Percentiles rank a stretch among this genome's conserved stretches.
phyloP scores from a whole-genome alignment of 2,113 vertebrate genomes.

The Papio anubis region DNA sequence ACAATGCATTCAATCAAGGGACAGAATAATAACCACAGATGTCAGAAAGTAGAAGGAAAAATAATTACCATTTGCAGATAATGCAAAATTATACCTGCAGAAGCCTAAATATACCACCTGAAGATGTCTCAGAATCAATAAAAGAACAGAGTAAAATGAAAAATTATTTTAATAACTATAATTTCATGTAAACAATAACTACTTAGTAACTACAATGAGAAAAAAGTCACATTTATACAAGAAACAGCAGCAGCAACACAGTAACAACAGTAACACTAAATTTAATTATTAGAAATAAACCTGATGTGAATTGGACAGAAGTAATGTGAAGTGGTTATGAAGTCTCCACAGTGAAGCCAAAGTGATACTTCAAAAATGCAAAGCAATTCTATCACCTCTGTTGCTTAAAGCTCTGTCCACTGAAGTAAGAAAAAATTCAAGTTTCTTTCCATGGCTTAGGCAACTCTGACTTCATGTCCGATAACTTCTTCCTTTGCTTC shows the following conservation, averaged over 20 bases:
- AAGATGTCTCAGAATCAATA: background rate
- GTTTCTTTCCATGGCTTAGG: background rate
- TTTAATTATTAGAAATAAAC: background rate
- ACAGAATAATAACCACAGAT: background rate
- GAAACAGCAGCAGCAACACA: background rate
- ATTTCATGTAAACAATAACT: background rate
- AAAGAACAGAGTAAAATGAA: background rate
- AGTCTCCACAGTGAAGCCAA: background rate
- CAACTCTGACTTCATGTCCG: background rate
- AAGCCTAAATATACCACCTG: background rate
- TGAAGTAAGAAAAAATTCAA: background rate
- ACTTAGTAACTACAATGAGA: background rate
- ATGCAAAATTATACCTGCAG: background rate
- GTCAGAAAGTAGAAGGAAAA: background rate
- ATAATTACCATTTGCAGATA: background rate
- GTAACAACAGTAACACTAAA: background rate
- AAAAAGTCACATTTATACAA: background rate
- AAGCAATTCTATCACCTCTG: background rate
- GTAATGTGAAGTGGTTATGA: background rate
- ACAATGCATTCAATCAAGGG: background rate
- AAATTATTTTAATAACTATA: background rate
- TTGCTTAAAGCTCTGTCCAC: background rate
- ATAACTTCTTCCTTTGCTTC: background rate
- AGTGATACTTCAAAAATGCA: background rate
- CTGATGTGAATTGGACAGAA: background rate